Evolutionary conservation across 2,888 invertebrate species (phyloP).

Genomic region (Actias luna): DNA sequence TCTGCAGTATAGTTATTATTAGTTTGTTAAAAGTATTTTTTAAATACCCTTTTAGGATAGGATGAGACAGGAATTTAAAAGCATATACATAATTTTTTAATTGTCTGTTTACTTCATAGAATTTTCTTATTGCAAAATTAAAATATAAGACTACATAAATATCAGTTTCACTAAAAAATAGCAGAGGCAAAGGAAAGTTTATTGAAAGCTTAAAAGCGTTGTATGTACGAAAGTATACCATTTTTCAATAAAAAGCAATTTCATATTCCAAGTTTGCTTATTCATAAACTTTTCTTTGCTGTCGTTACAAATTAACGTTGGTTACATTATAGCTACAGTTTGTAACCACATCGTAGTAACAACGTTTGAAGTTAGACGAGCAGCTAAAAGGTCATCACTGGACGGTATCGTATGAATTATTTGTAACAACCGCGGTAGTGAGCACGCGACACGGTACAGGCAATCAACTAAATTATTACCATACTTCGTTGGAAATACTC

Average conservation of each 20-base stretch:
- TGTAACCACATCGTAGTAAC: conserved; percentile 60
- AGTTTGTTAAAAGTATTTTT: not conserved
- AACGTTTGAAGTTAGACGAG: conserved; percentile 71
- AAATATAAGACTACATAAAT: not conserved
- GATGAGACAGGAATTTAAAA: no score
- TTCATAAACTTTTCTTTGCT: not conserved
- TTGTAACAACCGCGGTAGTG: conserved; percentile 57
- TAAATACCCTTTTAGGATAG: no score
- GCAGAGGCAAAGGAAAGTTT: no score
- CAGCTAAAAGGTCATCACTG: conserved; percentile 77
- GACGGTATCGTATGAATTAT: conserved; percentile 74
- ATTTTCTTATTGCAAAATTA: not conserved
- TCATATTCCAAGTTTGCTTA: not conserved
- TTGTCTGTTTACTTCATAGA: not conserved
- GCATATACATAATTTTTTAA: no score
- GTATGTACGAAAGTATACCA: not conserved
- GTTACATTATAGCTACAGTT: conserved; percentile 62
- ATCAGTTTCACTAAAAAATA: no score
- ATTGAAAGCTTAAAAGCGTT: no score
- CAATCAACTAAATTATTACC: conserved; percentile 63
- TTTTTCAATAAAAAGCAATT: not conserved
- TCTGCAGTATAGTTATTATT: not conserved
- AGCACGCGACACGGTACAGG: conserved; percentile 56
- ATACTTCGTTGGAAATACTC: conserved; percentile 12
- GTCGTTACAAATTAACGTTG: conserved; percentile 38